Conservation (phyloP, 1,140 invertebrate genomes). For the Hermetia illucens region DNA sequence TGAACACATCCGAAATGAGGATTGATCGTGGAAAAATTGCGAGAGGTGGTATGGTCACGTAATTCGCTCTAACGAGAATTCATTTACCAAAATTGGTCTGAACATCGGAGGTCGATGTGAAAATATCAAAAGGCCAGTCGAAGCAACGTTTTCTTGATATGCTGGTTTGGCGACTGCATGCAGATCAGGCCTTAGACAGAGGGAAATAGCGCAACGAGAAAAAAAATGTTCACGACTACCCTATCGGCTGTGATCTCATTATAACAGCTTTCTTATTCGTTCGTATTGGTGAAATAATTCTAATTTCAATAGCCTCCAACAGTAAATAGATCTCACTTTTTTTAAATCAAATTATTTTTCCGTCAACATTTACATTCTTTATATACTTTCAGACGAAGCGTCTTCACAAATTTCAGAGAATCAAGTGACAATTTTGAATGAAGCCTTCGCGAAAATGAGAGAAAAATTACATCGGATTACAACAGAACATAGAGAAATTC, state of each 20-base stretch:
- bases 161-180: too few relatives aligned
- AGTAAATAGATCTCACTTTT: too few relatives aligned
- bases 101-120: too few relatives aligned
- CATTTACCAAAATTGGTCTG: too few relatives aligned
- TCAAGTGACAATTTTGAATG: constrained; percentile 51
- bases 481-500: constrained; percentile 59
- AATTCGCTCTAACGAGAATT: too few relatives aligned
- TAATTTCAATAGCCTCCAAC: neutral
- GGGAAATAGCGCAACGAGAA: too few relatives aligned
- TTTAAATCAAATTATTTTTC: neutral
- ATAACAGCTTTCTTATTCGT: neutral
- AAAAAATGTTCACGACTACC: neutral
- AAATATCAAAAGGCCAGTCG: too few relatives aligned
- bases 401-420: constrained; percentile 36
- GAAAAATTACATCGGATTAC: constrained; percentile 61
- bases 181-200: too few relatives aligned
- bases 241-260: neutral
- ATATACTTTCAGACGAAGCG: constrained; percentile 4
- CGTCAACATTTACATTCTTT: neutral
- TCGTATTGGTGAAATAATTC: neutral
- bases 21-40: too few relatives aligned
- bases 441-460: constrained; percentile 54
- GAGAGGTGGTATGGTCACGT: too few relatives aligned
- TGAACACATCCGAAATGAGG: too few relatives aligned
- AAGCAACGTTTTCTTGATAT: too few relatives aligned